Percentiles rank a stretch among this genome's conserved stretches.
Conservation (phyloP, 2,113 vertebrate genomes). For the Oreochromis tanganicae region DNA sequence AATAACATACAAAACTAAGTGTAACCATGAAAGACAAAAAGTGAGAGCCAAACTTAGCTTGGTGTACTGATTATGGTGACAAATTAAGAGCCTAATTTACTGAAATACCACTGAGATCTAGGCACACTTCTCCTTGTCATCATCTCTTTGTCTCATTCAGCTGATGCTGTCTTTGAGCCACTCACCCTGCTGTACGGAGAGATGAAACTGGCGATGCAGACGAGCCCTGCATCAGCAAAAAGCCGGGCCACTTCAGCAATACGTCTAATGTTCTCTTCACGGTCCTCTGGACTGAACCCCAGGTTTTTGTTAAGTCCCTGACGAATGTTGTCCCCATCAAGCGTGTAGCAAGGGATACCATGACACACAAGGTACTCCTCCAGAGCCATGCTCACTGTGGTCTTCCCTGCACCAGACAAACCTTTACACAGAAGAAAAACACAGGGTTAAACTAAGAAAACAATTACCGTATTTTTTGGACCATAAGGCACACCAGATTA, state of each 20-base stretch:
- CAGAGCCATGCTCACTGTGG: constrained; percentile 96
- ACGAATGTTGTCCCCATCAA: constrained; percentile 97
- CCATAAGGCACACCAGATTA: too few relatives aligned
- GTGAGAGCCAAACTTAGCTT: not conserved
- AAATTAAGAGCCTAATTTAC: not conserved
- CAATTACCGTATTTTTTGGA: not conserved
- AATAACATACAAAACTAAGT: not conserved
- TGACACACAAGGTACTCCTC: constrained; percentile 97
- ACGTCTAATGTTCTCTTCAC: constrained; percentile 95
- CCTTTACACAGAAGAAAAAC: constrained; percentile 63
- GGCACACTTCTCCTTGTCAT: not conserved
- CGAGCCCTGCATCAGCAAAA: constrained; percentile 94
- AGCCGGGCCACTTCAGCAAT: constrained; percentile 95
- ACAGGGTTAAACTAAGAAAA: not conserved
- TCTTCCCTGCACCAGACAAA: constrained; percentile 94
- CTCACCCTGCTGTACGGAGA: constrained; percentile 91
- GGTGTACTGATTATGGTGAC: not conserved
- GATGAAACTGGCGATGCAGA: constrained; percentile 96
- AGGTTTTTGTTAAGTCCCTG: constrained; percentile 97
- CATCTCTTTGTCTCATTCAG: not conserved
- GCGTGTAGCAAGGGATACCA: constrained; percentile 93
- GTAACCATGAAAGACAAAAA: not conserved
- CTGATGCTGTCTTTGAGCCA: not conserved
- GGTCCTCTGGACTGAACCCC: constrained; percentile 92
- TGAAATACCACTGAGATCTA: not conserved